These are phyloP conservation scores for Acanthopleura granulata DNA, from an alignment of 2,888 invertebrate species.

Conservation along the genomic window DNA sequence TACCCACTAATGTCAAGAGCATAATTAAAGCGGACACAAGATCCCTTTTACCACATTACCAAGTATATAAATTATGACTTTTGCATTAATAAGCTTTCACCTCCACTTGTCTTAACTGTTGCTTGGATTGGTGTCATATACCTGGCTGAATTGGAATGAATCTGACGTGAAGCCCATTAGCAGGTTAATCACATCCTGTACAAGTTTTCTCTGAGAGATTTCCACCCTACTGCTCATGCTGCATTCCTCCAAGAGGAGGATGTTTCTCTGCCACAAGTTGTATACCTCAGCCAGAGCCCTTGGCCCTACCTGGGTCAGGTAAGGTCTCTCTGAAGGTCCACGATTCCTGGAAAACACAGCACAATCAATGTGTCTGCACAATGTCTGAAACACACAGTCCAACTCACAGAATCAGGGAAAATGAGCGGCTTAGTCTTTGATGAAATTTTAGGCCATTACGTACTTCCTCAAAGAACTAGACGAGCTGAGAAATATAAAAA, in stretches of 20 bases:
- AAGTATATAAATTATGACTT: too few relatives aligned
- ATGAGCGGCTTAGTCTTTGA: too few relatives aligned
- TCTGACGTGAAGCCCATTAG: constrained; percentile 61
- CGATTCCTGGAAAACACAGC: constrained; percentile 41
- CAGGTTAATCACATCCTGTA: constrained; percentile 53
- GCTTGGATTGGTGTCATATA: constrained; percentile 22
- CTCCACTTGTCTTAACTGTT: too few relatives aligned
- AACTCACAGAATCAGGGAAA: neutral
- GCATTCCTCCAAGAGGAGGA: constrained; percentile 41
- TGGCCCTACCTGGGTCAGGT: constrained; percentile 61
- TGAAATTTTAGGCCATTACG: too few relatives aligned
- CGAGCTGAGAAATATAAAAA: too few relatives aligned
- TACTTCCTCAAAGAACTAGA: too few relatives aligned
- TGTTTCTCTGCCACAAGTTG: constrained; percentile 34
- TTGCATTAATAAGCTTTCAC: too few relatives aligned
- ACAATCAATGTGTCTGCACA: neutral
- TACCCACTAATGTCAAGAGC: too few relatives aligned
- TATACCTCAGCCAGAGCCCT: constrained; percentile 52
- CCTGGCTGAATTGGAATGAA: constrained; percentile 50
- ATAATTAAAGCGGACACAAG: too few relatives aligned
- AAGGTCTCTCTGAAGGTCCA: constrained; percentile 51
- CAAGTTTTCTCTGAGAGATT: constrained; percentile 41
- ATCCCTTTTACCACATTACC: too few relatives aligned
- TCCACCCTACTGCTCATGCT: constrained; percentile 25
- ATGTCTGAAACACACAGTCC: neutral